Percentiles rank a stretch among this genome's conserved stretches.
phyloP scores from a whole-genome alignment of 2,113 vertebrate species.

The Grammomys dolichurus region DNA sequence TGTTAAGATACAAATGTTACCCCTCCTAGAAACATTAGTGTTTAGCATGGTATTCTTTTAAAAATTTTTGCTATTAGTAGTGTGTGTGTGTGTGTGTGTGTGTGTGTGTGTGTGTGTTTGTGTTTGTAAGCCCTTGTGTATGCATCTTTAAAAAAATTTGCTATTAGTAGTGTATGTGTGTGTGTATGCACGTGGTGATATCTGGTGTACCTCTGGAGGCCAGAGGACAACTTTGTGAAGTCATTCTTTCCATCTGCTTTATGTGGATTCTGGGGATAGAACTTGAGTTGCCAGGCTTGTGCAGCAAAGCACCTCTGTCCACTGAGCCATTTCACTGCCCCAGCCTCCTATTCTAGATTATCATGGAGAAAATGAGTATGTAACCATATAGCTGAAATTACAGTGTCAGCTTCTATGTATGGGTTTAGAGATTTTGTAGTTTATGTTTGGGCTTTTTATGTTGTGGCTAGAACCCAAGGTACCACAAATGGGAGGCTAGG shows the following conservation, averaged over 20 bases:
- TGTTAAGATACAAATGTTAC: not conserved
- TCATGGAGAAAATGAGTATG: not conserved
- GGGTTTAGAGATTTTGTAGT: not conserved
- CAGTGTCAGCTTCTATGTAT: not conserved
- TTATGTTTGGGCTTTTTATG: not conserved
- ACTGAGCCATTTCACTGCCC: not conserved
- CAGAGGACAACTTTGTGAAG: not conserved
- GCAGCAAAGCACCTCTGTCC: not conserved
- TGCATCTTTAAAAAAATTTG: not conserved
- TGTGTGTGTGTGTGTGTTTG: no score
- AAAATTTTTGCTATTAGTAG: not conserved
- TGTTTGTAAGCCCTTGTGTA: no score
- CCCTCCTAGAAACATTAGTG: not conserved
- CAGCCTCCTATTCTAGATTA: not conserved
- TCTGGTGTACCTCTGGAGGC: not conserved
- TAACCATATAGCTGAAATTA: constrained; percentile 12
- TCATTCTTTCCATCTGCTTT: not conserved
- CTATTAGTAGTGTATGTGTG: not conserved
- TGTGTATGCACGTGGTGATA: no score
- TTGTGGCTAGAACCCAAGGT: not conserved
- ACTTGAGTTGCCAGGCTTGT: not conserved
- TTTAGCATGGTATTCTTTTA: constrained; percentile 27
- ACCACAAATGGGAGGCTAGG: not conserved
- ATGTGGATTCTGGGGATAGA: not conserved
- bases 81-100: not conserved